These are phyloP conservation scores for Tricholauxania praeusta DNA, from an alignment of 2,888 invertebrate genomes.

Conservation along the genomic window DNA sequence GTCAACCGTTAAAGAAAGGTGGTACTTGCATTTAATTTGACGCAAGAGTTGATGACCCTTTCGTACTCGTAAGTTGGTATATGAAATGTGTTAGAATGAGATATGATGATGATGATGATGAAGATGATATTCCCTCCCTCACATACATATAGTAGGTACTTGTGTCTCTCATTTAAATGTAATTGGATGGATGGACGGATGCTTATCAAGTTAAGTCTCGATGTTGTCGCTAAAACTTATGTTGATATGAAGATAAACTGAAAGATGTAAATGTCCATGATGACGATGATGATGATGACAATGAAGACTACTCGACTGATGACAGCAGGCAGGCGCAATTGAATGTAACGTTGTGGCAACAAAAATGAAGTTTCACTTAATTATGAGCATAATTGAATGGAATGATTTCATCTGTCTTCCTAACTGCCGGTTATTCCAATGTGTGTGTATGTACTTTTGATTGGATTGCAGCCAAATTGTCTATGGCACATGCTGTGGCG, in stretches of 20 bases:
- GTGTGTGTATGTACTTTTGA: neutral
- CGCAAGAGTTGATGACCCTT: constrained; percentile 12
- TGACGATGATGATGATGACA: too few relatives aligned
- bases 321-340: neutral
- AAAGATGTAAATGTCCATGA: constrained; percentile 1
- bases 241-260: neutral
- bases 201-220: constrained; percentile 4
- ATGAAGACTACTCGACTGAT: too few relatives aligned
- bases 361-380: constrained; percentile 24
- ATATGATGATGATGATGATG: too few relatives aligned
- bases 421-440: neutral
- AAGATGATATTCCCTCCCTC: too few relatives aligned
- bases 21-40: constrained; percentile 7
- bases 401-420: constrained; percentile 5
- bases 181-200: constrained; percentile 7
- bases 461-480: constrained; percentile 23
- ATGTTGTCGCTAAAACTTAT: too few relatives aligned
- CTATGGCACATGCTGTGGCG: constrained; percentile 4
- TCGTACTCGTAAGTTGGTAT: neutral
- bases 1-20: neutral
- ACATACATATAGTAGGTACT: too few relatives aligned
- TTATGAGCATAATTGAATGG: constrained; percentile 27
- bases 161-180: too few relatives aligned
- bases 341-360: neutral
- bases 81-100: too few relatives aligned